Evolutionary conservation across 2,113 vertebrate genomes (phyloP), one percentile per base, ranked within the genome.

Genomic region (Echinops telfairi): DNA sequence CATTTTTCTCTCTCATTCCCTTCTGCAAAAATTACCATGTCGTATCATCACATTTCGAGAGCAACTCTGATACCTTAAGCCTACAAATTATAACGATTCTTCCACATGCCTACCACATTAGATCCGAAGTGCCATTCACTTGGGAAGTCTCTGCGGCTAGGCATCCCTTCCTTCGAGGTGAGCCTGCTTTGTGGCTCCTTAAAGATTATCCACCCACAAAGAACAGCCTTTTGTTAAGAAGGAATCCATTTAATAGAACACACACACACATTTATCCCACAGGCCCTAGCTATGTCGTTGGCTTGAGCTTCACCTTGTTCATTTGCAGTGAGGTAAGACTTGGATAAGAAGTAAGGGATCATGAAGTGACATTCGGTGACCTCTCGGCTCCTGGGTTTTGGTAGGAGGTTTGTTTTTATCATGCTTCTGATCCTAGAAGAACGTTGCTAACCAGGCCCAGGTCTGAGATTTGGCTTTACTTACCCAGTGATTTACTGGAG

Each of bases 91-190:
- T 90, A 93, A 89, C 57, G 31, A 82, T 58, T 95, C 68, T 96
- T 95, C 87, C 84, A 89, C 47, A 23, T 62, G 47, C 68, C 91
- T 95, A 88, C 66, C 53, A 53, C 80, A 9, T 29, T 6, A 29
- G 79, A 71, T 88, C 73, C 71, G 77, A 92, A 87, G 19, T 94
- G 91, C 38, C 93, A 96, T 64, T 94, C 94, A 79, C 80, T 91
- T 31, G 27, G 64, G 83, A 81, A 73, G 40, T 86, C 73, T 88
- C 58, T 14, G 12, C 53, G 43, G 31, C 10, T n/a, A 80, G 43
- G 57, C 20, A 89, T 75, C 66, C 17, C 62, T 90, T 40, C 17
- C 62, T 90, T 40, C 91, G 73, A 87, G 71, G n/a, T 81, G 85
- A 94, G 83, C 47, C 83, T 78, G 53, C 82, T 81, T 82, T 2